phyloP scores from a whole-genome alignment of 2,888 invertebrate species.

The Mycogona germanica region DNA sequence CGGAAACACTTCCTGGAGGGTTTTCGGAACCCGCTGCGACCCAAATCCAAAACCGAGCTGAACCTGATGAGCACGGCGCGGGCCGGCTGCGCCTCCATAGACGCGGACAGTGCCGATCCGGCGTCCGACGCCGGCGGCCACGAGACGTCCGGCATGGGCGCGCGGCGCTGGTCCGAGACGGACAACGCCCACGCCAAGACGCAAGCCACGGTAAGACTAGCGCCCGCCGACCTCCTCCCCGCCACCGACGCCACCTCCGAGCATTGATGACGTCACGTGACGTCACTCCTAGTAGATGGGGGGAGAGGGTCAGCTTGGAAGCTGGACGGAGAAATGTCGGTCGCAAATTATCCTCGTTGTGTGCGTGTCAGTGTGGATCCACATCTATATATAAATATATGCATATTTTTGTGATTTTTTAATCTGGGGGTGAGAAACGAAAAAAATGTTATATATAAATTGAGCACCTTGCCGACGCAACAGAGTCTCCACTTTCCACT shows the following conservation, averaged over 20 bases:
- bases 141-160: background rate
- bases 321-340: too few species aligned
- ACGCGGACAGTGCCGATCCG: background rate
- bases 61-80: background rate
- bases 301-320: too few species aligned
- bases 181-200: background rate
- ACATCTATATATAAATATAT: too few species aligned
- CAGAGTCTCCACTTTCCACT: too few species aligned
- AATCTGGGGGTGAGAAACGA: background rate
- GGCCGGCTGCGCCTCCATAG: background rate
- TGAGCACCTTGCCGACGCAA: too few species aligned
- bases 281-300: background rate
- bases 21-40: slow-evolving; percentile 46
- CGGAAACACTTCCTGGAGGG: slow-evolving; percentile 46
- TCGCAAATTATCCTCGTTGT: background rate
- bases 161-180: slow-evolving; percentile 3
- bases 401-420: too few species aligned
- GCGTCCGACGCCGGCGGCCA: background rate
- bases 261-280: background rate
- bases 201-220: slow-evolving; percentile 8
- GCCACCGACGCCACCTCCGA: background rate
- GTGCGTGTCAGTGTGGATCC: background rate
- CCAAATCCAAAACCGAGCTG: slow-evolving; percentile 41
- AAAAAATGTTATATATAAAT: too few species aligned
- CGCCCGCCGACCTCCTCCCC: background rate